Evolutionary conservation across 2,113 vertebrate species (phyloP), one percentile per base, ranked within the genome.

Genomic region (Sorex araneus): DNA sequence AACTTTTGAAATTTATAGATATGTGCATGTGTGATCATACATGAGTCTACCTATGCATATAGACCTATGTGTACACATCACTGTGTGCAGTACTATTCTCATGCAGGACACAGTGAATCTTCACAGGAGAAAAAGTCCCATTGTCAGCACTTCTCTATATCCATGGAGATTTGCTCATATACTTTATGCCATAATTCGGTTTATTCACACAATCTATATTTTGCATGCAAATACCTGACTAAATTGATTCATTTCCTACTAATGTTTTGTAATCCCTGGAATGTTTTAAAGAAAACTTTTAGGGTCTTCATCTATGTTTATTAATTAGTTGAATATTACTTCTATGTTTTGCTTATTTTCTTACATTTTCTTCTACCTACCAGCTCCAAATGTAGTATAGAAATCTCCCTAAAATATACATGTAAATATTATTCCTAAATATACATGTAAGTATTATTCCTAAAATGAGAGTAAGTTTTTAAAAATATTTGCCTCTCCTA

Each of bases 401-500:
- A 81, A 57, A 36, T 13, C 54, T n/a, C 21, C n/a, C 21, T 11
- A 30, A 74, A 32, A 82, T 71, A 79, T 3, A 73, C 6, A 60
- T 60, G 6, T 67, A 1, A 7, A 1, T 9, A 0, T 71, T n/a
- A n/a, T n/a, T n/a, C n/a, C 8, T 67, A 1, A 7, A 1, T 9
- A 0, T 71, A 66, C 3, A 67, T 54, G 84, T 90, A 82, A 73
- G 84, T 47, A 87, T 43, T 89, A 82, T 27, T 36, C 87, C 70
- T 91, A 90, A 60, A 60, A 60, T 60, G 57, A 60, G 18, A 6
- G 18, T 19, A 23, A 60, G 57, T 60, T 34, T 78, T 93, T 79
- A 84, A 3, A 18, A 74, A 79, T 27, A 45, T 45, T 76, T 93
- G 47, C 34, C 90, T 92, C 94, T 91, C n/a, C 81, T 86, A 92